phyloP scores from a whole-genome alignment of 1,140 invertebrate genomes.

The Harpegnathos saltator region DNA sequence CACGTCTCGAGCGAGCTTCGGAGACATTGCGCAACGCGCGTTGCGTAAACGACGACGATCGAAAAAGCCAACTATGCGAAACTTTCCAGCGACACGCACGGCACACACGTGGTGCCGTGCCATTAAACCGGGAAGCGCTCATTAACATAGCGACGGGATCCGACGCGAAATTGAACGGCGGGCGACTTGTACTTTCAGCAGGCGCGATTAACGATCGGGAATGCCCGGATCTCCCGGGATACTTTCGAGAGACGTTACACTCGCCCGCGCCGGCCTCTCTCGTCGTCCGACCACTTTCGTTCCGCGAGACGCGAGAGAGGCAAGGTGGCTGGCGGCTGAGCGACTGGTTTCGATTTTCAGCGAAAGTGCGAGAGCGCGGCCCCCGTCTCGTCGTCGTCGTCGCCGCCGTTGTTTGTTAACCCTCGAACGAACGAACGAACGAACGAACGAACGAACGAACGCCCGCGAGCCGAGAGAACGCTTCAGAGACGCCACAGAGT shows the following conservation, averaged over 20 bases:
- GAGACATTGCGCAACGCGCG: constrained; percentile 19
- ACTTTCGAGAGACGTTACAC: constrained; percentile 66
- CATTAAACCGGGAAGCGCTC: constrained; percentile 36
- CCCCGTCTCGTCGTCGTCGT: background rate
- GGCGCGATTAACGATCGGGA: constrained; percentile 48
- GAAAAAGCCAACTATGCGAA: constrained; percentile 47
- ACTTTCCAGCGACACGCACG: constrained; percentile 40
- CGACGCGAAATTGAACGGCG: constrained; percentile 17
- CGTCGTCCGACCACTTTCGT: constrained; percentile 68
- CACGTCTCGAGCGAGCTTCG: constrained; percentile 15
- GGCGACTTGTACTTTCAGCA: constrained; percentile 19
- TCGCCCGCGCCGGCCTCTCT: constrained; percentile 14
- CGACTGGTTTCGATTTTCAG: constrained; percentile 72
- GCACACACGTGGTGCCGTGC: background rate
- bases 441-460: constrained; percentile 1
- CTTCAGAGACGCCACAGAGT: constrained; percentile 65
- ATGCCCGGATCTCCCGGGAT: background rate
- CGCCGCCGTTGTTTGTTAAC: background rate
- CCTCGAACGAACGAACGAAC: background rate
- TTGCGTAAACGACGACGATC: constrained; percentile 39
- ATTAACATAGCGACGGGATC: constrained; percentile 35
- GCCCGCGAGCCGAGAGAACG: constrained; percentile 25
- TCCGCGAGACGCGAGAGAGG: constrained; percentile 3
- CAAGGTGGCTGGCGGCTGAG: background rate
- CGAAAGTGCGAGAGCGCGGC: constrained; percentile 58